Evolutionary conservation across 2,113 vertebrate species (phyloP).

Genomic region (Gila orcuttii): DNA sequence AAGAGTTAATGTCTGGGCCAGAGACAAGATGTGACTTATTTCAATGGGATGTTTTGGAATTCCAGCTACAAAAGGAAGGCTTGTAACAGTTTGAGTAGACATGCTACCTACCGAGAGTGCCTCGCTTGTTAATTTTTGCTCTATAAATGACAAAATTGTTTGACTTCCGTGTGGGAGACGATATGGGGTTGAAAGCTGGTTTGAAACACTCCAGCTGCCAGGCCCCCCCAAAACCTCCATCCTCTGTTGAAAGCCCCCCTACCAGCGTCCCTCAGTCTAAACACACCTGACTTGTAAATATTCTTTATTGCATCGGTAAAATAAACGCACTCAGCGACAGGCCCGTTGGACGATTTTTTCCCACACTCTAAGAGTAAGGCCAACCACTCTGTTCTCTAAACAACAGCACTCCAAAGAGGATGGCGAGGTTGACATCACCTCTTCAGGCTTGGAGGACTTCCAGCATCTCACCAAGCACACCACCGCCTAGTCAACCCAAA

Average conservation of each 20-base stretch:
- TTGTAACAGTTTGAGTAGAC: not conserved
- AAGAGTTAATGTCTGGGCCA: not conserved
- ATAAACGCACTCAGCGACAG: slow-evolving; percentile 64
- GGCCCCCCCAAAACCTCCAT: slow-evolving; percentile 24
- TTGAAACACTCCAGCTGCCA: slow-evolving; percentile 65
- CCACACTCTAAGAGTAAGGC: slow-evolving; percentile 62
- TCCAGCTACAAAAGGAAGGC: slow-evolving; percentile 5
- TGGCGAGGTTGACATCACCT: slow-evolving; percentile 55
- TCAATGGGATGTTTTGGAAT: slow-evolving; percentile 6
- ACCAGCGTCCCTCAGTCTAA: slow-evolving; percentile 63
- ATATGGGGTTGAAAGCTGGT: slow-evolving; percentile 52
- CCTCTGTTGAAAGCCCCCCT: slow-evolving; percentile 26
- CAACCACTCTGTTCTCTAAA: slow-evolving; percentile 61
- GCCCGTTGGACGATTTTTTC: slow-evolving; percentile 59
- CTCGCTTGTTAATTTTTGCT: slow-evolving; percentile 39
- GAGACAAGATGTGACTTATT: not conserved
- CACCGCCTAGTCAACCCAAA: slow-evolving; percentile 6
- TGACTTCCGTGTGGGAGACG: slow-evolving; percentile 50
- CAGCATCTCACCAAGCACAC: slow-evolving; percentile 58
- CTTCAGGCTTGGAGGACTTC: slow-evolving; percentile 42
- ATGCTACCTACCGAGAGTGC: slow-evolving; percentile 19
- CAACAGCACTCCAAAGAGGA: slow-evolving; percentile 52
- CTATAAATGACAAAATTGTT: slow-evolving; percentile 51
- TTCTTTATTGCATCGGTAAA: slow-evolving; percentile 65
- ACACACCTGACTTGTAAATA: slow-evolving; percentile 74